Percentiles rank a stretch among this genome's conserved stretches.
Conservation (phyloP, 2,888 invertebrate genomes). For the Cataglyphis albicans region DNA sequence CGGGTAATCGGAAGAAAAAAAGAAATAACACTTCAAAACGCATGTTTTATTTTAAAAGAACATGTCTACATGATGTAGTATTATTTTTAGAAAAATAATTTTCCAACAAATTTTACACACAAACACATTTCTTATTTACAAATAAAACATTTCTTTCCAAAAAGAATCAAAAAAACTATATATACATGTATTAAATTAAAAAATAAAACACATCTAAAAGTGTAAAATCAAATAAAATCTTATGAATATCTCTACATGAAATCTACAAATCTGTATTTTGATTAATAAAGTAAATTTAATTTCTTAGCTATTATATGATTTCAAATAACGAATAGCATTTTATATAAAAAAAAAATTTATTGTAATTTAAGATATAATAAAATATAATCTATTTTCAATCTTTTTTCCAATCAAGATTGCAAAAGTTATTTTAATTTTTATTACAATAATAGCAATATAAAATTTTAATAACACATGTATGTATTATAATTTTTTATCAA, state of each 20-base stretch:
- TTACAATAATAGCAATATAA: background rate
- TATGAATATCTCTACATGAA: background rate
- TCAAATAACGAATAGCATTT: background rate
- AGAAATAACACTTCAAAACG: background rate
- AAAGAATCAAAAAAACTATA: background rate
- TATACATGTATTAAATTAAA: background rate
- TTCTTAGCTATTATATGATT: background rate
- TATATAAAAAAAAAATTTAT: background rate
- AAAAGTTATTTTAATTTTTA: background rate
- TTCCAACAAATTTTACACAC: background rate
- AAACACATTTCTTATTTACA: background rate
- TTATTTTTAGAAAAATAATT: background rate
- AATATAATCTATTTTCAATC: background rate
- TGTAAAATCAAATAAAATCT: background rate
- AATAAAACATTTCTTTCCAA: background rate
- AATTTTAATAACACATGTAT: background rate
- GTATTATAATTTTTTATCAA: conserved; percentile 6
- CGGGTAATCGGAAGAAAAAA: background rate
- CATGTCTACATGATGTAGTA: background rate
- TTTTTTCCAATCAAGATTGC: background rate
- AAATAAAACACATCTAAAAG: background rate
- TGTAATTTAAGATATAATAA: conserved; percentile 3
- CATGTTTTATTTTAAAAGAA: background rate
- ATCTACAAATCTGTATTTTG: background rate
- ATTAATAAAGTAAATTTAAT: background rate